Percentiles rank a stretch among this genome's conserved stretches.
Evolutionary conservation across 2,113 vertebrate genomes (phyloP).

Genomic region (Ophthalmolycus amberensis): DNA sequence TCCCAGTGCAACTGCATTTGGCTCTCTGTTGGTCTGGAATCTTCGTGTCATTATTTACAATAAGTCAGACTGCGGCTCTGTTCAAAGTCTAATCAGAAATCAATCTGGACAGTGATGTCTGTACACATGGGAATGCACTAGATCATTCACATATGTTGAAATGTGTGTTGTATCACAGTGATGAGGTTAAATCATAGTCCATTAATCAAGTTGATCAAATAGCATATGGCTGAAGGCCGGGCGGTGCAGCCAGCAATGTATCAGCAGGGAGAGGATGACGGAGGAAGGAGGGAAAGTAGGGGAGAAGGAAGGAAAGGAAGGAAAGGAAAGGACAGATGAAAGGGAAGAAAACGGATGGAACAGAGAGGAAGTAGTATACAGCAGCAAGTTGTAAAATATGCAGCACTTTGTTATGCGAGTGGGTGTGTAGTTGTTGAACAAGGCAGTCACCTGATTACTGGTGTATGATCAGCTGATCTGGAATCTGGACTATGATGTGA

Average conservation of each 20-base stretch:
- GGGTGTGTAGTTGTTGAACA: neutral
- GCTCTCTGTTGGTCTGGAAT: neutral
- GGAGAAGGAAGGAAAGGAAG: neutral
- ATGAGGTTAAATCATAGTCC: neutral
- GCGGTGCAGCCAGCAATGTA: neutral
- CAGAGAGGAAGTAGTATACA: neutral
- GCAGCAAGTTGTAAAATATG: neutral
- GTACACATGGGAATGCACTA: neutral
- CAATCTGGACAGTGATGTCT: neutral
- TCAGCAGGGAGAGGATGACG: neutral
- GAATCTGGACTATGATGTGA: constrained; percentile 14
- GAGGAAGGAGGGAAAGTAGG: neutral
- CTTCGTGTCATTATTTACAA: neutral
- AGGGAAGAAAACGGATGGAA: neutral
- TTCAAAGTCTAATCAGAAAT: constrained; percentile 7
- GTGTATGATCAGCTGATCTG: neutral
- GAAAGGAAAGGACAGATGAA: neutral
- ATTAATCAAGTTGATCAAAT: constrained; percentile 17
- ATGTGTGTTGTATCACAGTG: neutral
- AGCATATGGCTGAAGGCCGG: neutral
- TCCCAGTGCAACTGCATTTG: neutral
- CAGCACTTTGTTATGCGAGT: neutral
- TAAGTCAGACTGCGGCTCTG: neutral
- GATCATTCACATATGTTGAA: neutral
- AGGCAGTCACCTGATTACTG: constrained; percentile 2